Base-by-base conservation (phyloP, 2,113 vertebrate species). In the Ibidorhyncha struthersii region DNA sequence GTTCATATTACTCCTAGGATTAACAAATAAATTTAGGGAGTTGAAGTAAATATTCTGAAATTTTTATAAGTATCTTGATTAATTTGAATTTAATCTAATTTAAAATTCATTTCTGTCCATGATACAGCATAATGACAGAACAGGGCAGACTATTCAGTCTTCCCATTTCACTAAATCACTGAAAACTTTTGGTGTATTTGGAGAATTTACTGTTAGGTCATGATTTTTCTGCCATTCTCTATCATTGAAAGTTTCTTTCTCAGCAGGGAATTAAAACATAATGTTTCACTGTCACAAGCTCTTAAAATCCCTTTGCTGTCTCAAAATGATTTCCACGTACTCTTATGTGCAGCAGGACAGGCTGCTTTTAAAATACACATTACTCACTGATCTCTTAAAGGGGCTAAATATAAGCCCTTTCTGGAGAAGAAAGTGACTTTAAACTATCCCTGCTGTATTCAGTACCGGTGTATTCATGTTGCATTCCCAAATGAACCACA, bases 381-480 rank as follows among this genome's bases (percentile, higher is more conserved):
- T 85, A 29, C 23, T 73, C 50, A 5, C 17, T 8, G 17, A 15
- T 74, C 41, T 70, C 53, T 66, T 65, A 9, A 49, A 50, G 38
- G 29, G 32, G 17, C 7, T 34, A 50, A 81, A 29, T 84, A 16
- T 70, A 41, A 70, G 27, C 41, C 21, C n/a, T 58, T 80, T 62
- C 8, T 49, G 52, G 55, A 52, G 27, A 53, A 81, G 62, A 23
- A 6, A 56, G 22, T 16, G 12, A 26, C 23, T 82, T 47, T 47
- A 36, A 83, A 40, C 67, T 62, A 0, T 81, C 21, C 40, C 55
- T 55, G 4, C 20, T 55, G 5, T 63, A 26, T 63, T 90, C 30
- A 27, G 4, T 43, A 16, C 55, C 0, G 0, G 6, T 1, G 0
- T 47, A 20, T 22, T 49, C 25, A 22, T 50, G n/a, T 30, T 55